Base-by-base conservation (phyloP, 2,113 vertebrate species). In the Brevimyrus niger region DNA sequence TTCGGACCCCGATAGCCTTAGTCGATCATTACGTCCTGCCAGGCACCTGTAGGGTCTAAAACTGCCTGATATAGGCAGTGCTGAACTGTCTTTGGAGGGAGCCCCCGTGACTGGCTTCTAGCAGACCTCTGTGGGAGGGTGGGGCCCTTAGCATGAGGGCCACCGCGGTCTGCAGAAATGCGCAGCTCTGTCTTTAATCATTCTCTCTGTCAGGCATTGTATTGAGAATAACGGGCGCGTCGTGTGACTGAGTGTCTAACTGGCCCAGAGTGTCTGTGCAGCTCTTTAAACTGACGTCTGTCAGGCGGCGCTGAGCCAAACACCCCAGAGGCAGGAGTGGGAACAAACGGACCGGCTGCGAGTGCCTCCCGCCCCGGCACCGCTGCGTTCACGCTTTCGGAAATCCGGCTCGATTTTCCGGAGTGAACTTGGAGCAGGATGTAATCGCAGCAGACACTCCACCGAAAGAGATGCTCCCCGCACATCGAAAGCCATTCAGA, bases 241-340 rank as follows among this genome's bases (percentile, higher is more conserved):
- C 97, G 96, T 97, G 97, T 97, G 97, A 97, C 97, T 97, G 96
- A 97, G 97, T 98, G 97, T 98, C 98, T 98, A 98, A 97, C 96
- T 96, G 95, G 96, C 96, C 97, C 98, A 98, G 98, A 98, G 96
- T 98, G 94, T 17, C 96, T 95, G 96, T 97, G 95, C 96, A 94
- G 96, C 95, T 96, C 95, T 94, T 91, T 88, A 88, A 93, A 93
- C 96, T 96, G 95, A 95, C 92, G 95, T 96, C 96, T 97, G 96
- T 97, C 96, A 96, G 95, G 95, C 96, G 95, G 92, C 94, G 94
- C 95, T 94, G 96, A 93, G 91, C 91, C 92, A 94, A 93, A 94
- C 96, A 96, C 96, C 96, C 95, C 97, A 96, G 95, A 96, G 95
- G 94, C 94, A 91, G 91, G 89, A 94, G 94, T 92, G 89, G 94